phyloP scores from a whole-genome alignment of 1,140 invertebrate species.

The Acyrthosiphon pisum region DNA sequence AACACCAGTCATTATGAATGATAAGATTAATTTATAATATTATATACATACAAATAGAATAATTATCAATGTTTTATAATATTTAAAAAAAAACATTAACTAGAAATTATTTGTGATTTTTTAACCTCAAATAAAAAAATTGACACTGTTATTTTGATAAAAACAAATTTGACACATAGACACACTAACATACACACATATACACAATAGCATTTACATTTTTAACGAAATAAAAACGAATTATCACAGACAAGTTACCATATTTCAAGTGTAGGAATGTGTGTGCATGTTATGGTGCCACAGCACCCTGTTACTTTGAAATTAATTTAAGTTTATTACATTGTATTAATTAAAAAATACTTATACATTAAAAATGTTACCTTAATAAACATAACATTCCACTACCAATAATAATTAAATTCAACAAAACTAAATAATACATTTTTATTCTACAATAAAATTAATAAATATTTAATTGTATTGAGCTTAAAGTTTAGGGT shows the following conservation, averaged over 20 bases:
- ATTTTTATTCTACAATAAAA: conserved; percentile 16
- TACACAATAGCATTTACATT: conserved; percentile 37
- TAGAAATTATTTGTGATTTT: conserved; percentile 8
- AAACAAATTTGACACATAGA: conserved; percentile 14
- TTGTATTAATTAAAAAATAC: conserved; percentile 12
- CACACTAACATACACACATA: conserved; percentile 15
- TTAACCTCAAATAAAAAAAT: conserved; percentile 30
- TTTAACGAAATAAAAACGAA: conserved; percentile 43
- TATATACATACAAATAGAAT: not conserved
- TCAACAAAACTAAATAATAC: conserved; percentile 33
- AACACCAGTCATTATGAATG: not conserved
- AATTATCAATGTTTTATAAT: not conserved
- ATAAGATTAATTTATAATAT: conserved; percentile 20
- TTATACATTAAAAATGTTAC: not conserved
- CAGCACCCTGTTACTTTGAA: conserved; percentile 46
- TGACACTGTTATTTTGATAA: conserved; percentile 24
- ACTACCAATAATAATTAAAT: conserved; percentile 37
- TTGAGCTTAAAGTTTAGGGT: conserved; percentile 1
- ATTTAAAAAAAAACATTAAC: conserved; percentile 4
- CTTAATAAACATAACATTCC: conserved; percentile 34
- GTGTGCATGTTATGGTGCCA: conserved; percentile 39
- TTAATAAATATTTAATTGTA: conserved; percentile 31
- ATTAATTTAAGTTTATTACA: conserved; percentile 2
- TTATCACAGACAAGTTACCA: conserved; percentile 54
- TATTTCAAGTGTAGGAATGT: conserved; percentile 53